phyloP scores from a whole-genome alignment of 2,888 invertebrate species.

The Brachyptera risi region DNA sequence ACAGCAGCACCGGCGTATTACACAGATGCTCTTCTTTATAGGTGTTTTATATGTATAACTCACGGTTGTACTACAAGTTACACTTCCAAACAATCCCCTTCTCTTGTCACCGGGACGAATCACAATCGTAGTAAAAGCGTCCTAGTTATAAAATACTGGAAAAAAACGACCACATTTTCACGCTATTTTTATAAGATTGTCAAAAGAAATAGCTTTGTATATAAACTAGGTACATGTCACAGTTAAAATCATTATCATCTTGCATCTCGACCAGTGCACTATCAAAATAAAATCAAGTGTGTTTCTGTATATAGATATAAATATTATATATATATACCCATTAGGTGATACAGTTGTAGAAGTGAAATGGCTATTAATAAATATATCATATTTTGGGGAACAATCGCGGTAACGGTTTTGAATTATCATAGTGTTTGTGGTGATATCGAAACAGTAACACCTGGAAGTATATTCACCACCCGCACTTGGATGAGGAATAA shows the following conservation, averaged over 20 bases:
- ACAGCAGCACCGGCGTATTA: too few relatives aligned
- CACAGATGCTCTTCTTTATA: too few relatives aligned
- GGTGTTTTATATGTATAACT: too few relatives aligned
- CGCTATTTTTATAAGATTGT: constrained; percentile 5
- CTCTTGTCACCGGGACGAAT: not conserved
- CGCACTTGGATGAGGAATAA: constrained; percentile 6
- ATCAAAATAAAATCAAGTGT: not conserved
- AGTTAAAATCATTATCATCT: not conserved
- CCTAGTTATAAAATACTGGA: not conserved
- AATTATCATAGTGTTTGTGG: not conserved
- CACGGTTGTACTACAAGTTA: too few relatives aligned
- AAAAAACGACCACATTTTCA: constrained; percentile 18
- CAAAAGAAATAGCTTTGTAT: constrained; percentile 1
- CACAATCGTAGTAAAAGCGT: constrained; percentile 1
- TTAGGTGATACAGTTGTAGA: too few relatives aligned
- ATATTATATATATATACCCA: too few relatives aligned
- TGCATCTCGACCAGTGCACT: not conserved
- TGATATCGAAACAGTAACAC: constrained; percentile 2
- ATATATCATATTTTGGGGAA: too few relatives aligned
- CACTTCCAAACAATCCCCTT: constrained; percentile 4
- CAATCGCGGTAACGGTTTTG: not conserved
- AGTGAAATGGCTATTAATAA: too few relatives aligned
- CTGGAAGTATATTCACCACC: not conserved
- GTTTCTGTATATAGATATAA: too few relatives aligned
- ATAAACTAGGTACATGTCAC: not conserved